These are phyloP conservation scores for Chinchilla lanigera DNA, from an alignment of 2,113 vertebrate genomes.

Conservation along the genomic window DNA sequence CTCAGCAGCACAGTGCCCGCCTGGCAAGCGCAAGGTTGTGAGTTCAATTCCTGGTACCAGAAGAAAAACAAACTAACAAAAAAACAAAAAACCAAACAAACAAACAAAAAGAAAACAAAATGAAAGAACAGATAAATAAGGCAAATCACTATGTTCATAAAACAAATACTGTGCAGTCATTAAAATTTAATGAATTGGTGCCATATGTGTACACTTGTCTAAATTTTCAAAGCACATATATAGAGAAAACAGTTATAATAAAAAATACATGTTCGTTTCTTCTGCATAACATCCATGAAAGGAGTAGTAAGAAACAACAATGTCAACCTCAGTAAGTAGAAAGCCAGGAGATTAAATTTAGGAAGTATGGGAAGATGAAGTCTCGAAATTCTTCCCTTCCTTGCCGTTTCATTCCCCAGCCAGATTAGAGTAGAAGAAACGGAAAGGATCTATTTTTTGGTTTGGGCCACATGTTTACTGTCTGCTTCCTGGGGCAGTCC, in stretches of 20 bases:
- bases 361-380: conserved; percentile 10
- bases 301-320: neutral
- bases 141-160: conserved; percentile 36
- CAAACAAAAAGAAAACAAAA: too few species aligned
- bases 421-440: neutral
- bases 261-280: neutral
- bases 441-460: neutral
- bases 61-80: too few species aligned
- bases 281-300: neutral
- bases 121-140: conserved; percentile 47
- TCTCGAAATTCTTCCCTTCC: neutral
- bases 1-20: too few species aligned
- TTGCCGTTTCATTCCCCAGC: neutral
- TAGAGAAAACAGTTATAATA: conserved; percentile 41
- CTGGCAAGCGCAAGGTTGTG: too few species aligned
- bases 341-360: neutral
- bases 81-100: too few species aligned
- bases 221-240: conserved; percentile 27
- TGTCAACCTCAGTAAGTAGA: neutral
- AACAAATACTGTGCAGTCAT: conserved; percentile 24
- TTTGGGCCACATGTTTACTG: neutral
- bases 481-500: neutral
- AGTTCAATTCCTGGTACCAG: too few species aligned
- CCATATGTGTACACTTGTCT: neutral
- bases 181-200: conserved; percentile 69